Evolutionary conservation across 1,140 invertebrate genomes (phyloP).

Genomic region (Panagrolaimus sp.): DNA sequence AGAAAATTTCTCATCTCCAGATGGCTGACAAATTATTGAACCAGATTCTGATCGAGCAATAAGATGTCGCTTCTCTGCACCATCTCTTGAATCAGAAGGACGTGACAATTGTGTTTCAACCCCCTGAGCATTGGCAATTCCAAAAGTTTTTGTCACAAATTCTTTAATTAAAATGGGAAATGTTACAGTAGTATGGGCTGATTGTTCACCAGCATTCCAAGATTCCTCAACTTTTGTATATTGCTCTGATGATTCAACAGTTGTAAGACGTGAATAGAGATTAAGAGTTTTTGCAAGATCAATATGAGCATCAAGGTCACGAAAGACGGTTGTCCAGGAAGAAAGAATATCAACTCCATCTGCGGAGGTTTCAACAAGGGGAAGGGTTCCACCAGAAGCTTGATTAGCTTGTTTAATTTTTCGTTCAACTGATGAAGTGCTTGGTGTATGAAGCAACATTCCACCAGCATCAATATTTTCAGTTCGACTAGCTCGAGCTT

Average conservation of each 20-base stretch:
- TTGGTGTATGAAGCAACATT: neutral
- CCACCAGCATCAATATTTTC: neutral
- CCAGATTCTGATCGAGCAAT: conserved; percentile 9
- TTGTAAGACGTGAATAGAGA: conserved; percentile 30
- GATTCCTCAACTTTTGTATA: neutral
- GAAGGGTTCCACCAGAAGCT: neutral
- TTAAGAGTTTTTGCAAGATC: conserved; percentile 32
- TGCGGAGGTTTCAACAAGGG: neutral
- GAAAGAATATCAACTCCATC: conserved; percentile 19
- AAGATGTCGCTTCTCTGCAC: neutral
- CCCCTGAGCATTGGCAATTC: neutral
- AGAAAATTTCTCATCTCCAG: neutral
- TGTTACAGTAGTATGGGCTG: neutral
- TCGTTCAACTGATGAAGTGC: neutral
- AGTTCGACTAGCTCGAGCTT: neutral
- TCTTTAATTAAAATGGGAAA: neutral
- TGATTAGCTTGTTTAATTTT: neutral
- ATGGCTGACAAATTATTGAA: neutral
- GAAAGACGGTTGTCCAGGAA: conserved; percentile 42
- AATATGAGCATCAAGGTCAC: conserved; percentile 41
- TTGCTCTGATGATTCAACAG: conserved; percentile 21
- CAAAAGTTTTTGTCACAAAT: conserved; percentile 2
- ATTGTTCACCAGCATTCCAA: conserved; percentile 1
- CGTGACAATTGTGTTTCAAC: neutral
- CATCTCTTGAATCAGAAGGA: neutral